Percentiles rank a stretch among this genome's conserved stretches.
Conservation (phyloP, 2,797 vertebrate genomes). For the Octomys mimax region DNA sequence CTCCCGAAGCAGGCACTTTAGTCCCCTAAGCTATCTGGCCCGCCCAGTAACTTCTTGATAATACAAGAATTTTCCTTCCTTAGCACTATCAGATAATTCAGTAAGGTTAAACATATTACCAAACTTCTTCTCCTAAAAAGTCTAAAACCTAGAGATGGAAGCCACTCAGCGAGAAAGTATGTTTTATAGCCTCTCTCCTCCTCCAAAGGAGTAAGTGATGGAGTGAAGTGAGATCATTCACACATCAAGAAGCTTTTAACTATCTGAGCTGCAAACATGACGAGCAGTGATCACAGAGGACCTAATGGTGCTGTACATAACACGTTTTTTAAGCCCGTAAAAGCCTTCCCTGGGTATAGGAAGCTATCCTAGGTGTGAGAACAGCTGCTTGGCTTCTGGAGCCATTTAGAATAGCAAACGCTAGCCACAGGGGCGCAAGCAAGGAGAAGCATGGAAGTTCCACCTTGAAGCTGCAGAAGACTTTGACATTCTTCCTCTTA, state of each 20-base stretch:
- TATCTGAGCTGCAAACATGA: slow-evolving; percentile 59
- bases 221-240: slow-evolving; percentile 54
- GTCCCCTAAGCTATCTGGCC: too few relatives aligned
- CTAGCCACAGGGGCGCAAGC: background rate
- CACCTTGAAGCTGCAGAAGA: background rate
- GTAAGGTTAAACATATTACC: background rate
- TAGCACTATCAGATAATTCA: background rate
- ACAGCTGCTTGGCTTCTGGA: slow-evolving; percentile 67
- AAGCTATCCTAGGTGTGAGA: slow-evolving; percentile 38
- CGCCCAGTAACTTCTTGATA: background rate
- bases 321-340: background rate
- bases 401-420: slow-evolving; percentile 55
- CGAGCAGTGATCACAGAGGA: slow-evolving; percentile 56
- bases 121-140: slow-evolving; percentile 48
- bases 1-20: too few relatives aligned
- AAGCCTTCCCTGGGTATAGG: slow-evolving; percentile 27
- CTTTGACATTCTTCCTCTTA: background rate
- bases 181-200: slow-evolving; percentile 17
- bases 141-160: background rate
- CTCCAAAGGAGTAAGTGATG: slow-evolving; percentile 45
- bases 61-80: slow-evolving; percentile 24
- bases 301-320: slow-evolving; percentile 39
- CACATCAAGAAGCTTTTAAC: slow-evolving; percentile 64
- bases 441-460: background rate
- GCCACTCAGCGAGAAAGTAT: background rate